Conservation (phyloP, 2,888 invertebrate species). For the Coelinius sp. region DNA sequence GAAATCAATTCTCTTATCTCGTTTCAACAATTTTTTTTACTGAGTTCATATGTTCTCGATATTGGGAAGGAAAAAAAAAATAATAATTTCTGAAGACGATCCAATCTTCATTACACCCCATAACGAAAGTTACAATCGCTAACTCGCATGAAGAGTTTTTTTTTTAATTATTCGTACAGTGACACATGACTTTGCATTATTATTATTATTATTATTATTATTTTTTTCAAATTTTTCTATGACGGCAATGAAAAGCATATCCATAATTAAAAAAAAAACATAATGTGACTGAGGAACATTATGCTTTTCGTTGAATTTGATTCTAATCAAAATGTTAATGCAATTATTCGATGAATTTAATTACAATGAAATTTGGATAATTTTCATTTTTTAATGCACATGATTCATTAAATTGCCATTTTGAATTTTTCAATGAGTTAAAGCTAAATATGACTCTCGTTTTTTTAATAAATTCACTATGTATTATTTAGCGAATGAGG, state of each 20-base stretch:
- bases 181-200: background rate
- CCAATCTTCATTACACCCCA: conserved; percentile 47
- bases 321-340: background rate
- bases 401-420: conserved; percentile 20
- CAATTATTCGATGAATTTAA: background rate
- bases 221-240: background rate
- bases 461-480: conserved; percentile 31
- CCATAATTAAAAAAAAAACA: background rate
- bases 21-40: background rate
- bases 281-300: background rate
- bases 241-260: background rate
- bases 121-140: conserved; percentile 27
- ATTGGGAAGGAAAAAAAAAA: conserved; percentile 14
- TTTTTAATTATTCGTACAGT: background rate
- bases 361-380: background rate
- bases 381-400: background rate
- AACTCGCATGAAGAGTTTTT: background rate
- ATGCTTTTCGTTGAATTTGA: background rate
- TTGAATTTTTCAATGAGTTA: conserved; percentile 17
- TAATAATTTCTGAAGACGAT: conserved; percentile 52
- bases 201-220: background rate
- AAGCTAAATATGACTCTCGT: background rate
- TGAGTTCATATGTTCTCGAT: background rate
- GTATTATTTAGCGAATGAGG: conserved; percentile 29
- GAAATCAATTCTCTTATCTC: background rate